Evolutionary conservation across 2,113 vertebrate genomes (phyloP).

Genomic region (Australoheros scitulus): DNA sequence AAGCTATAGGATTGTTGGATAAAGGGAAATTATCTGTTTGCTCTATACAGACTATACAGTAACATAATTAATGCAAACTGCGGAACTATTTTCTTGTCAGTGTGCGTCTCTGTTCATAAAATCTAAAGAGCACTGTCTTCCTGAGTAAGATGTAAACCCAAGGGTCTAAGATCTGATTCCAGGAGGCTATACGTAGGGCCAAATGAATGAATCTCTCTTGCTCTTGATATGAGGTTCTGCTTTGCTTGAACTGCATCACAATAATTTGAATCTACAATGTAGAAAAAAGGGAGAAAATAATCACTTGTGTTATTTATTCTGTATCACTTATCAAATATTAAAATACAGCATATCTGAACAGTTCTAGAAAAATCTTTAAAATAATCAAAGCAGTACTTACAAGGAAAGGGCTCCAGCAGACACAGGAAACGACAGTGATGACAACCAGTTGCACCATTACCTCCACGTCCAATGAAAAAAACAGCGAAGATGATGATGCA

Average conservation of each 20-base stretch:
- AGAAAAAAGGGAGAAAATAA: background rate
- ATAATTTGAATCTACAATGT: slow-evolving; percentile 65
- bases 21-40: background rate
- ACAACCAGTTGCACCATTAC: slow-evolving; percentile 86
- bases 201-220: slow-evolving; percentile 73
- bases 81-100: slow-evolving; percentile 16
- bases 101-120: slow-evolving; percentile 63
- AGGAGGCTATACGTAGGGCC: slow-evolving; percentile 83
- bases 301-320: background rate
- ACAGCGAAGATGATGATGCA: slow-evolving; percentile 36
- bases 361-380: background rate
- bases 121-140: slow-evolving; percentile 80
- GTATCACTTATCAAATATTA: background rate
- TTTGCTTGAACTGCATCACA: slow-evolving; percentile 54
- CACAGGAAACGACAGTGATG: slow-evolving; percentile 85
- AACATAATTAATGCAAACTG: slow-evolving; percentile 24
- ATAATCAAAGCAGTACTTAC: slow-evolving; percentile 73
- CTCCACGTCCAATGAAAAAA: slow-evolving; percentile 82
- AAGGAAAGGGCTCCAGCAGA: slow-evolving; percentile 88
- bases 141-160: slow-evolving; percentile 91
- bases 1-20: background rate
- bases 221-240: background rate
- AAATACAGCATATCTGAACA: background rate
- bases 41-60: background rate
- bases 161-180: slow-evolving; percentile 90